phyloP scores from a whole-genome alignment of 2,113 vertebrate genomes.

The Microcebus lehilahytsara region DNA sequence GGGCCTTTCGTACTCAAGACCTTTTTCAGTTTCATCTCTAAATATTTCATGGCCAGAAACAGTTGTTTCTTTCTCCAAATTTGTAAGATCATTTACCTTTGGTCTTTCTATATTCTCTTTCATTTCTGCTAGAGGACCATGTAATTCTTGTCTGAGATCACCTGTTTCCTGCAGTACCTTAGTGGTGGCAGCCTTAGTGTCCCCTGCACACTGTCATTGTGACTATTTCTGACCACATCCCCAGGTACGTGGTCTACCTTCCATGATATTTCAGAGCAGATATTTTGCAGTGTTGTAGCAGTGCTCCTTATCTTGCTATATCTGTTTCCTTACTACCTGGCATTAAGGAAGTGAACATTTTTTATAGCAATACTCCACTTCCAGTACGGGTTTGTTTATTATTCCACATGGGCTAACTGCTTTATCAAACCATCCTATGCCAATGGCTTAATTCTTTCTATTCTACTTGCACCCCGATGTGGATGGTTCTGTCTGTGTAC shows the following conservation, averaged over 20 bases:
- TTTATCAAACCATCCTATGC: neutral
- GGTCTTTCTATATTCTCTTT: neutral
- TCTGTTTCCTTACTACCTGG: neutral
- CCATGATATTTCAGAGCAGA: neutral
- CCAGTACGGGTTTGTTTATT: neutral
- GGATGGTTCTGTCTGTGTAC: neutral
- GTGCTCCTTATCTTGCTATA: neutral
- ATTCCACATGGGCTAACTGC: neutral
- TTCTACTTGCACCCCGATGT: neutral
- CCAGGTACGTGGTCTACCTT: neutral
- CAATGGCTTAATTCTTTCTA: neutral
- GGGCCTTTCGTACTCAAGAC: neutral
- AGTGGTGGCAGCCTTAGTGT: fast-evolving
- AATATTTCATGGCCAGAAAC: neutral
- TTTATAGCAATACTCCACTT: neutral
- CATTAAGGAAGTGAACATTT: neutral
- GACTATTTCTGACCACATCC: neutral
- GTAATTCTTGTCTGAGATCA: neutral
- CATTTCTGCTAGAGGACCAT: neutral
- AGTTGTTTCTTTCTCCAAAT: neutral
- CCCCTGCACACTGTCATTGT: neutral
- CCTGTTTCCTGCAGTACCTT: neutral
- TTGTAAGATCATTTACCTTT: neutral
- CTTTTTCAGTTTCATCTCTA: neutral
- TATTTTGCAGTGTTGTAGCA: neutral